These are phyloP conservation scores for Hoplias malabaricus DNA, from an alignment of 2,113 vertebrate species.

Conservation along the genomic window DNA sequence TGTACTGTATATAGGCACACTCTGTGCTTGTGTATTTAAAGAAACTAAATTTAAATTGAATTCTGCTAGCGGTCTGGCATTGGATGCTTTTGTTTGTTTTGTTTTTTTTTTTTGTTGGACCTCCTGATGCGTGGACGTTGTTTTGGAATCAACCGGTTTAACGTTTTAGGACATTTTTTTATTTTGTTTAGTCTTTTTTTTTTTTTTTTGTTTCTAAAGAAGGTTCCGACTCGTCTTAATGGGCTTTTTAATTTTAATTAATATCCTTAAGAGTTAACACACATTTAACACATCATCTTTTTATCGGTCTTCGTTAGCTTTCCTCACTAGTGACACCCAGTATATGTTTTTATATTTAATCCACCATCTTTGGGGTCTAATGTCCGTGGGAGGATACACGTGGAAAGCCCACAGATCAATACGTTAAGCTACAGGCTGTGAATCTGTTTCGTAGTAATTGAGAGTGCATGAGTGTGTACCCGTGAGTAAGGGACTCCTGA, in stretches of 20 bases:
- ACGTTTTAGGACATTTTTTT: not conserved
- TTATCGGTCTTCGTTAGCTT: not conserved
- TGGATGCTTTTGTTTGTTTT: slow-evolving; percentile 50
- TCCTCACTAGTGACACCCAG: not conserved
- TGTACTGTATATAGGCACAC: slow-evolving; percentile 67
- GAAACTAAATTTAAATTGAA: slow-evolving; percentile 38
- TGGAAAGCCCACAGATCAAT: not conserved
- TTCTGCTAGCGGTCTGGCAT: slow-evolving; percentile 61
- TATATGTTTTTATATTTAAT: too few relatives aligned
- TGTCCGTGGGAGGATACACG: not conserved
- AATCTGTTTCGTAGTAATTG: too few relatives aligned
- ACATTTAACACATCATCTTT: not conserved
- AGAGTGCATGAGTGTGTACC: too few relatives aligned
- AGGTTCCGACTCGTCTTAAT: slow-evolving; percentile 6
- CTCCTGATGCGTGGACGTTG: not conserved
- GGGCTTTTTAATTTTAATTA: not conserved
- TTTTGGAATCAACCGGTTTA: not conserved
- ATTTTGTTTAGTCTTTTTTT: not conserved
- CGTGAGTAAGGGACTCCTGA: too few relatives aligned
- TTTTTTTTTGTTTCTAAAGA: not conserved
- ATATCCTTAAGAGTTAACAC: not conserved
- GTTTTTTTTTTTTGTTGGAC: slow-evolving; percentile 47
- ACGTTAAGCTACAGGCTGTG: too few relatives aligned
- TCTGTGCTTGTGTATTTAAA: slow-evolving; percentile 62
- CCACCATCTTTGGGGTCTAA: too few relatives aligned